These are phyloP conservation scores for Azemiops feae DNA, from an alignment of 2,113 vertebrate genomes.

Conservation along the genomic window DNA sequence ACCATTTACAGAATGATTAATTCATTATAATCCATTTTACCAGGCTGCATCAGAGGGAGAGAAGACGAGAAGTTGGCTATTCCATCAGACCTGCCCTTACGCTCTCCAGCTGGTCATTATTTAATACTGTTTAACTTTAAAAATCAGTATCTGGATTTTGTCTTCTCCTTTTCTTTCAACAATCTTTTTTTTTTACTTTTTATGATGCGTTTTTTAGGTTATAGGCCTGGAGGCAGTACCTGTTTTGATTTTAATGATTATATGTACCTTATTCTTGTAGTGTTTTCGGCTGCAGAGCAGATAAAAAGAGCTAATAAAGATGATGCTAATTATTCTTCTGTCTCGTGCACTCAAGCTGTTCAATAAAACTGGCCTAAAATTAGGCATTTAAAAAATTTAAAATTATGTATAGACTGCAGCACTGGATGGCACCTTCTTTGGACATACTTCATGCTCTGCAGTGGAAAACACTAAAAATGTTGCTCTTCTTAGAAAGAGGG, in stretches of 20 bases:
- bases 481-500: neutral
- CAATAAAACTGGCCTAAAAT: neutral
- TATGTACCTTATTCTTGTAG: too few species aligned
- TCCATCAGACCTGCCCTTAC: neutral
- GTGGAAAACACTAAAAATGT: neutral
- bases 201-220: too few species aligned
- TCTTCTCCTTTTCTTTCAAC: neutral
- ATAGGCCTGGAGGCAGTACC: too few species aligned
- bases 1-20: neutral
- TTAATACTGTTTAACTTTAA: neutral
- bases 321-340: neutral
- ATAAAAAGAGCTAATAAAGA: neutral
- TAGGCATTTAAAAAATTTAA: neutral
- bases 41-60: neutral
- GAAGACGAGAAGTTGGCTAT: neutral
- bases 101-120: neutral
- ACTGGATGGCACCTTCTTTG: too few species aligned
- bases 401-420: neutral
- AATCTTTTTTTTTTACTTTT: too few species aligned
- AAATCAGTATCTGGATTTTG: neutral
- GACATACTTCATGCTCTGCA: neutral
- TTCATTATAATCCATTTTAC: neutral
- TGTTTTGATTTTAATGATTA: too few species aligned
- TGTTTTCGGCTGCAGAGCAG: too few species aligned
- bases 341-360: neutral